Base-by-base conservation (phyloP, 2,113 vertebrate species). In the Coptodon rendalli region DNA sequence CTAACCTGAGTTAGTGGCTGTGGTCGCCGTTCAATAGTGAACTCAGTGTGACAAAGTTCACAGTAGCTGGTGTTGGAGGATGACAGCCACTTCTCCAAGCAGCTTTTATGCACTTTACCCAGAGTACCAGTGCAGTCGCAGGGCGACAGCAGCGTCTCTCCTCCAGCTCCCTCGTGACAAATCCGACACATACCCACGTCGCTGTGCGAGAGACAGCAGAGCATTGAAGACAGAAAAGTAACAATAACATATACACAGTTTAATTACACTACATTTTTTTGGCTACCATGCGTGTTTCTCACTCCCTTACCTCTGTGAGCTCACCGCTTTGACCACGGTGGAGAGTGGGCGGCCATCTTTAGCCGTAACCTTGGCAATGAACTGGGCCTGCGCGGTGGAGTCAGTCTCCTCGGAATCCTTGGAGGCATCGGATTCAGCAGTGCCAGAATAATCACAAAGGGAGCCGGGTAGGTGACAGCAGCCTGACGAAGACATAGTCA, bases 51-150 rank as follows among this genome's bases (percentile, higher is more conserved):
- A 95, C 98, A 99, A 86, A 99, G 97, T 95, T 99, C 98, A 84
- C 98, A 99, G 96, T 98, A 99, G 96, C 97, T 99, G 93, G 98
- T 99, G 97, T 99, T 99, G 87, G 98, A 99, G 31, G 98, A 99
- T 19, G 98, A 99, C 36, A 99, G 97, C 98, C 98, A 99, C 93
- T 97, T 98, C 94, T 99, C 98, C 96, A 99, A 96, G 92, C 98
- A 99, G 96, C 97, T 99, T 95, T 98, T 98, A 97, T 99, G 98
- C 94, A 99, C 98, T n/a, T 98, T 97, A 3, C 98, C 98, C 94
- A 99, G 93, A 0, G 98, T 99, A 63, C 98, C 98, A 0, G 97
- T 98, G 96, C 98, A 99, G 94, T 98, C 98, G 43, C 98, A 99
- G 0, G 98, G 98, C 1, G 98, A 99, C 48, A 99, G 97, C 91